Base-by-base conservation (phyloP, 2,113 vertebrate genomes). In the Ceuthmochares aereus region DNA sequence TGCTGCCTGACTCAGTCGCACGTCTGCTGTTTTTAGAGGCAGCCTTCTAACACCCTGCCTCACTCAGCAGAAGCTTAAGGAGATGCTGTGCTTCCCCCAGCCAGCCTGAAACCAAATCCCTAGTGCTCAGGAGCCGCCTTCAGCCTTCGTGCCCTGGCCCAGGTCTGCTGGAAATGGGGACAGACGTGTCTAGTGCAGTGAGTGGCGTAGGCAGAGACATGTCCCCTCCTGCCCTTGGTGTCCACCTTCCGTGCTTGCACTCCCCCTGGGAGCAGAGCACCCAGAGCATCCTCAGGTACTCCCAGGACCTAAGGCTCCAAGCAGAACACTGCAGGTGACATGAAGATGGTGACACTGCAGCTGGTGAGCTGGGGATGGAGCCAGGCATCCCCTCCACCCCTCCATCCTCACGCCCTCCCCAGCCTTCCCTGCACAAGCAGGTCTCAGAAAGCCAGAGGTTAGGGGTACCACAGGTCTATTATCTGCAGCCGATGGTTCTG, bases 1-100 rank as follows among this genome's bases (percentile, higher is more conserved):
- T 93, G 91, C 93, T 95, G 91, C 89, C 92, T 96, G 96, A 97
- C 87, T 96, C 95, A 96, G 84, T 94, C 82, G 51, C 87, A 89
- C 89, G 30, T 89, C 90, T 87, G 76, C 95, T 92, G 94, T 84
- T 95, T 96, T 96, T 93, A 95, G 93, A 93, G 64, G 56, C 6
- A 2, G 86, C 93, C 80, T 89, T 54, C 87, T 70, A 62, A 88
- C 93, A 52, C 86, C 73, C 95, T 92, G 83, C 80, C 83, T 92
- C 27, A 23, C 91, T 96, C 93, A 91, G 94, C 93, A 84, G 37
- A 93, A 90, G 76, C 5, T 22, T 36, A 43, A 43, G 51, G 93
- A 74, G 83, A 32, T 84, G 66, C 89, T 92, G 15, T 58, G 68
- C 93, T 94, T 89, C 84, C 84, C 76, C 80, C 76, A 66, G 51